Evolutionary conservation across 2,113 vertebrate genomes (phyloP).

Genomic region (Nicator chloris): DNA sequence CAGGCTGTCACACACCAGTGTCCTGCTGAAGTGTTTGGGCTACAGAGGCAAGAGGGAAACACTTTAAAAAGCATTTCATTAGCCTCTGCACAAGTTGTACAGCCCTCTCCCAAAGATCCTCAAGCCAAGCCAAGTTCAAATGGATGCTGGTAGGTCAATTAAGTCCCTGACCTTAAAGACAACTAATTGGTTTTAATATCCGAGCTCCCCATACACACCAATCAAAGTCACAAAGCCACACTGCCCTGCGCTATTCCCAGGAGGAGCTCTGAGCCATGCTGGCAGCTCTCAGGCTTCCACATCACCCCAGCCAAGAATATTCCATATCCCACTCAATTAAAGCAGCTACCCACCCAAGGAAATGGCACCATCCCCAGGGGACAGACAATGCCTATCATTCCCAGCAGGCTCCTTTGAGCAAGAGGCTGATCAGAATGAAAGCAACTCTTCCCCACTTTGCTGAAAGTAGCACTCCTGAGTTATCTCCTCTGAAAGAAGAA

Average conservation of each 20-base stretch:
- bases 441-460: not conserved
- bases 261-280: constrained; percentile 2
- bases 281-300: constrained; percentile 17
- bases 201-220: not conserved
- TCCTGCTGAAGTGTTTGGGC: not conserved
- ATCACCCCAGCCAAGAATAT: constrained; percentile 7
- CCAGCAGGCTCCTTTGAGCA: constrained; percentile 23
- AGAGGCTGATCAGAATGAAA: not conserved
- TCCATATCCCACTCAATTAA: not conserved
- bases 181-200: constrained; percentile 42
- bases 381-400: not conserved
- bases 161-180: constrained; percentile 23
- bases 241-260: not conserved
- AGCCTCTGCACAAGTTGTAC: not conserved
- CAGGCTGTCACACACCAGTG: not conserved
- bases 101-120: not conserved
- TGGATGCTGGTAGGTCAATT: not conserved
- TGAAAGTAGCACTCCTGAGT: not conserved
- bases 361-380: not conserved
- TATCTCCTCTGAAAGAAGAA: not conserved
- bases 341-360: not conserved
- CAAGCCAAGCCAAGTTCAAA: constrained; percentile 39
- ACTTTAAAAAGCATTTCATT: constrained; percentile 44
- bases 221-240: not conserved
- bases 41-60: constrained; percentile 18